A percentile compares a stretch with the other conserved stretches of the same genome.
Conservation (phyloP, 1,140 invertebrate genomes). For the Lutraria rhynchaena region DNA sequence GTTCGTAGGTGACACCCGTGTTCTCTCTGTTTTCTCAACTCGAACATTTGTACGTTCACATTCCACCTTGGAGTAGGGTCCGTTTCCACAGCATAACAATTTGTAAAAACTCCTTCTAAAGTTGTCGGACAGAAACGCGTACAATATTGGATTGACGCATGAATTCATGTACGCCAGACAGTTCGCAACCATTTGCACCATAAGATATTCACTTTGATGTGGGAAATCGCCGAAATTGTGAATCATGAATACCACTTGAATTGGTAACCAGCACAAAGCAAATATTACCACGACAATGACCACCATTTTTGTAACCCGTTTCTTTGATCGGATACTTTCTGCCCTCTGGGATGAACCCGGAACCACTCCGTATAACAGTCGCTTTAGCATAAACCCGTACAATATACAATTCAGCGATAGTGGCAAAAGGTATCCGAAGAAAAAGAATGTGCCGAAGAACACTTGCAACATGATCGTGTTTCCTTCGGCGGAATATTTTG, state of each 20-base stretch:
- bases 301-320: constrained; percentile 95
- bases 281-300: constrained; percentile 97
- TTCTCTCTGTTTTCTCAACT: constrained; percentile 29
- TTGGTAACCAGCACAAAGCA: constrained; percentile 97
- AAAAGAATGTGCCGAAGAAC: constrained; percentile 82
- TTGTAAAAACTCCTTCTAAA: constrained; percentile 92
- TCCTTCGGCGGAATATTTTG: constrained; percentile 36
- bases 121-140: constrained; percentile 94
- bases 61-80: constrained; percentile 67
- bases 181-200: constrained; percentile 92
- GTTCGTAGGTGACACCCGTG: neutral
- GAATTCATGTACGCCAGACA: constrained; percentile 97
- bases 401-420: constrained; percentile 90
- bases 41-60: constrained; percentile 75
- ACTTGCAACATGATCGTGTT: constrained; percentile 29
- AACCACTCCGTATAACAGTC: constrained; percentile 84
- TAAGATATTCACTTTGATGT: constrained; percentile 83
- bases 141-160: constrained; percentile 97
- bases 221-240: constrained; percentile 82
- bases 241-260: constrained; percentile 87
- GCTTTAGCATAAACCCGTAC: constrained; percentile 95
- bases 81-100: constrained; percentile 81
- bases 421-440: constrained; percentile 83
- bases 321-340: constrained; percentile 91
- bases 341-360: constrained; percentile 88